These are phyloP conservation scores for Neogobius melanostomus DNA, from an alignment of 2,113 vertebrate genomes.

Conservation along the genomic window DNA sequence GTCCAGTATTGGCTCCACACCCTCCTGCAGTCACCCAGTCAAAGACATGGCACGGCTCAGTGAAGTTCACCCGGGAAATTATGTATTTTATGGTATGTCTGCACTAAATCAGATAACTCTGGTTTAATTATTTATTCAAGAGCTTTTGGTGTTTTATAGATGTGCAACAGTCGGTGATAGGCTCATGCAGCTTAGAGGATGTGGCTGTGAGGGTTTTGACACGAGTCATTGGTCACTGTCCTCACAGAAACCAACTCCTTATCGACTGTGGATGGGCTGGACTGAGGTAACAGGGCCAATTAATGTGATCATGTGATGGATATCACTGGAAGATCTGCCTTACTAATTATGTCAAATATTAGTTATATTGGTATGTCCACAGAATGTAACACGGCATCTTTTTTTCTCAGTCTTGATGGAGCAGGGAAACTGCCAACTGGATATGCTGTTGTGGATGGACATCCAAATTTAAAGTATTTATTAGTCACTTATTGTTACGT, in stretches of 20 bases:
- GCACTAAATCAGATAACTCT: not conserved
- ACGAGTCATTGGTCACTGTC: constrained; percentile 81
- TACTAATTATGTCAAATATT: not conserved
- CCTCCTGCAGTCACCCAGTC: constrained; percentile 83
- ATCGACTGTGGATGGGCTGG: constrained; percentile 83
- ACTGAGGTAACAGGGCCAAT: constrained; percentile 52
- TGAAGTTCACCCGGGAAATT: constrained; percentile 87
- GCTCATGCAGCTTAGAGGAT: constrained; percentile 80
- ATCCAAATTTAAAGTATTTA: constrained; percentile 78
- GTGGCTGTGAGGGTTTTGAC: constrained; percentile 83
- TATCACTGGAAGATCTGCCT: no score
- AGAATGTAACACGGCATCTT: not conserved
- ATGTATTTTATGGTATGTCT: constrained; percentile 81
- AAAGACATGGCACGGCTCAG: constrained; percentile 79
- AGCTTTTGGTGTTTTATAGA: constrained; percentile 53
- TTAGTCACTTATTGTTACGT: not conserved
- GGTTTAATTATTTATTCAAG: not conserved
- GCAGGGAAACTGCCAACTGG: constrained; percentile 67
- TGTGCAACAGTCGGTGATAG: constrained; percentile 81
- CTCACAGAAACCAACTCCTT: constrained; percentile 82
- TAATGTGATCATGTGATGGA: not conserved
- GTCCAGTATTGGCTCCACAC: constrained; percentile 85
- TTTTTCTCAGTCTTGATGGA: constrained; percentile 77
- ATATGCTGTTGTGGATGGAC: constrained; percentile 81
- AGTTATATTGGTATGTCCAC: no score